Percentiles rank a stretch among this genome's conserved stretches.
These are phyloP conservation scores for Venturia canescens DNA, from an alignment of 1,140 invertebrate genomes.

Conservation along the genomic window DNA sequence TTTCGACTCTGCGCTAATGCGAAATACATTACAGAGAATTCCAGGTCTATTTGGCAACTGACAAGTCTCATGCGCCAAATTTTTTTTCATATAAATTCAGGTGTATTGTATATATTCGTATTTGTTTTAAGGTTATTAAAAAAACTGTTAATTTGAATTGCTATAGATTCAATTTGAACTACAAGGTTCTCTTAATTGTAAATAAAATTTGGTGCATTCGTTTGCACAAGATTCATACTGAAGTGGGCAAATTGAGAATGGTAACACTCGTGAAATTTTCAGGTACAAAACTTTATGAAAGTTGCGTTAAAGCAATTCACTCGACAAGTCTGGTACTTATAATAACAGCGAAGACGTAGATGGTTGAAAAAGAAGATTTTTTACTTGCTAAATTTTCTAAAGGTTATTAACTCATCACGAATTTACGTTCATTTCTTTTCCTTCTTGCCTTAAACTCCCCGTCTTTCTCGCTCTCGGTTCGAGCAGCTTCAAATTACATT, in stretches of 20 bases:
- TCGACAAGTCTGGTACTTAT: conserved; percentile 33
- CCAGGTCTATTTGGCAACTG: neutral
- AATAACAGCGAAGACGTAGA: neutral
- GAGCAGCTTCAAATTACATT: conserved; percentile 44
- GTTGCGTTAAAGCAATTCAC: conserved; percentile 19
- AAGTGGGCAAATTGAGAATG: conserved; percentile 1
- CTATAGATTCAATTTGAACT: neutral
- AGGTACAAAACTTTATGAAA: conserved; percentile 14
- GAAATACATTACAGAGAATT: neutral
- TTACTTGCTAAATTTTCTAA: conserved; percentile 37
- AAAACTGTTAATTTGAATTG: neutral
- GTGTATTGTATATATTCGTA: neutral
- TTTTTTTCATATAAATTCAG: neutral
- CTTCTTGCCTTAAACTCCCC: neutral
- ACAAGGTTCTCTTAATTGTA: neutral
- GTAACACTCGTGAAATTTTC: conserved; percentile 8
- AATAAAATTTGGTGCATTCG: conserved; percentile 1
- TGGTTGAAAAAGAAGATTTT: conserved; percentile 12
- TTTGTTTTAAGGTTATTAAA: neutral
- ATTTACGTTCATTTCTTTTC: neutral
- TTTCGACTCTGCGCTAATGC: neutral
- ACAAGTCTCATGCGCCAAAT: neutral
- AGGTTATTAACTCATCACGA: conserved; percentile 32
- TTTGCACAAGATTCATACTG: neutral
- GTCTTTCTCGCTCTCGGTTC: neutral